Percentiles rank a stretch among this genome's conserved stretches.
Evolutionary conservation across 2,113 vertebrate species (phyloP).

Genomic region (Pyrgilauda ruficollis): DNA sequence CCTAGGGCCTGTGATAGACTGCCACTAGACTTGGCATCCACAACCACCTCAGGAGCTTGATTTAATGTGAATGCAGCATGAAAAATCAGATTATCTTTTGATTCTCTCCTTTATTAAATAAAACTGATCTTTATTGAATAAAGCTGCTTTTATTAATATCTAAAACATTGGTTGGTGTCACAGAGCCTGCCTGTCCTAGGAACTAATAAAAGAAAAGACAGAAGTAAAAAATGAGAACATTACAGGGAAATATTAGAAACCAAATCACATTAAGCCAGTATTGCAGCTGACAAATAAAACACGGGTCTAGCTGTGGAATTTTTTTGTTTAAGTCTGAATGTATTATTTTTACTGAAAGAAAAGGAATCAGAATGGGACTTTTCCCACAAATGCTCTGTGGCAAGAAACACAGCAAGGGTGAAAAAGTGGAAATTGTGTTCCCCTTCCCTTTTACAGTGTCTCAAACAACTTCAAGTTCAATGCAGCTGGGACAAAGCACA

Average conservation of each 20-base stretch:
- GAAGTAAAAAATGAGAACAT: conserved; percentile 43
- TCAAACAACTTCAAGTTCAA: neutral
- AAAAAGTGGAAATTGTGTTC: neutral
- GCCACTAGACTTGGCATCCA: conserved; percentile 17
- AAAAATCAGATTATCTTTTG: conserved; percentile 57
- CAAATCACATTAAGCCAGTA: conserved; percentile 41
- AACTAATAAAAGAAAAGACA: conserved; percentile 55
- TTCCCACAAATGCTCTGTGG: neutral
- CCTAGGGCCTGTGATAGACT: neutral
- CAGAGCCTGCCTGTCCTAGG: neutral
- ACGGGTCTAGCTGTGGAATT: neutral
- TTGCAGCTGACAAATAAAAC: conserved; percentile 49
- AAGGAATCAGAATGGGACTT: neutral
- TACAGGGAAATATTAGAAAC: conserved; percentile 43
- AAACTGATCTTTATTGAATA: conserved; percentile 64
- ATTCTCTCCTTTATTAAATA: conserved; percentile 66
- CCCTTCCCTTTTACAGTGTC: neutral
- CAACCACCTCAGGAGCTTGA: neutral
- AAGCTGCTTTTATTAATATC: conserved; percentile 70
- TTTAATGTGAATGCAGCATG: conserved; percentile 17
- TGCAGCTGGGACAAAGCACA: neutral
- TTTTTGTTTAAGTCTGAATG: neutral
- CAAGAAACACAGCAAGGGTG: neutral
- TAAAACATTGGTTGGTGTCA: conserved; percentile 45
- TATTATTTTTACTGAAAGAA: conserved; percentile 4